Percentiles rank a stretch among this genome's conserved stretches.
These are phyloP conservation scores for Scolanthus callimorphus DNA, from an alignment of 92 coral and sea anemone species.

Conservation along the genomic window DNA sequence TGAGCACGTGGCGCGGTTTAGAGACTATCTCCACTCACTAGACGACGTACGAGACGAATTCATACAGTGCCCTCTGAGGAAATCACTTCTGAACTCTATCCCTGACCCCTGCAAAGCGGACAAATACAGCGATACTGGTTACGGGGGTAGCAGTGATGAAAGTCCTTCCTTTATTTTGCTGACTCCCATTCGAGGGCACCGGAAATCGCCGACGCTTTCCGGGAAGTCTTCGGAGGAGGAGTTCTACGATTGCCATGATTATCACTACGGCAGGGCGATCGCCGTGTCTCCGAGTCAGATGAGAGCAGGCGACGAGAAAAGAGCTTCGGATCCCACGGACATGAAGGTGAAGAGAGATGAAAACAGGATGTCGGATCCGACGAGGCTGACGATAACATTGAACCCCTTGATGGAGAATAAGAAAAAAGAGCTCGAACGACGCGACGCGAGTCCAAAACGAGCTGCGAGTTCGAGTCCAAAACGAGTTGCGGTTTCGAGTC, in stretches of 20 bases:
- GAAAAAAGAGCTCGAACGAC: too few relatives aligned
- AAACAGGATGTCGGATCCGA: constrained; percentile 19
- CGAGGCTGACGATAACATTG: constrained; percentile 17
- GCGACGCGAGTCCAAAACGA: neutral
- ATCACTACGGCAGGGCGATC: constrained; percentile 27
- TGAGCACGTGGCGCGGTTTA: constrained; percentile 30
- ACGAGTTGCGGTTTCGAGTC: neutral
- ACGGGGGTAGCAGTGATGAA: constrained; percentile 35
- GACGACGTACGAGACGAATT: constrained; percentile 23
- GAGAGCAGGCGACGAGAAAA: constrained; percentile 3
- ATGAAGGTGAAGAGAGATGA: neutral
- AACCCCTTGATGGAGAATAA: constrained; percentile 23
- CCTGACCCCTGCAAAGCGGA: constrained; percentile 16
- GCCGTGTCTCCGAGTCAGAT: constrained; percentile 13
- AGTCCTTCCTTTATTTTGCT: constrained; percentile 31
- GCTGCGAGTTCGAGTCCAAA: neutral
- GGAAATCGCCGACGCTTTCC: constrained; percentile 15
- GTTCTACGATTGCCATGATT: constrained; percentile 17
- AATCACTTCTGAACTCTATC: constrained; percentile 1
- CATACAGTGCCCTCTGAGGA: constrained; percentile 4
- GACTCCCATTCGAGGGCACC: constrained; percentile 11
- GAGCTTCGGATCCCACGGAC: constrained; percentile 19
- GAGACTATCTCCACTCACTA: constrained; percentile 42
- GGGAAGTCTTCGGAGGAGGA: constrained; percentile 29
- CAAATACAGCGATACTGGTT: constrained; percentile 12